Evolutionary conservation across 2,797 vertebrate genomes (phyloP), one percentile per base, ranked within the genome.

Genomic region (Cryptoprocta ferox): DNA sequence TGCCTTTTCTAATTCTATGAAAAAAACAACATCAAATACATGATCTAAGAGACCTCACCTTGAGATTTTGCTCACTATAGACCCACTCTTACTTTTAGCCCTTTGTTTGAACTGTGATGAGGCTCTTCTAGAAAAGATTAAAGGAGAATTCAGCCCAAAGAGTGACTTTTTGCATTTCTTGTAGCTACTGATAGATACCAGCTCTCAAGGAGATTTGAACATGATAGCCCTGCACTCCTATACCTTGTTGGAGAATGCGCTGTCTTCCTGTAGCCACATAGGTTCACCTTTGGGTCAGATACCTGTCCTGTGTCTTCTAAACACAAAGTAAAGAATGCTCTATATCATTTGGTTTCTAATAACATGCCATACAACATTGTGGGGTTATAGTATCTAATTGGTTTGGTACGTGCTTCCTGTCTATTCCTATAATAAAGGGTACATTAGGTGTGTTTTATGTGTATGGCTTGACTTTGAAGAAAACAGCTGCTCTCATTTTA

Each of bases 401-500:
- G 63, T 89, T 80, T 32, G 2, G 28, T 12, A 30, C 14, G 19
- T 48, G 73, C 76, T 85, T 95, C 65, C 70, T 59, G 6, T 76
- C 95, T 56, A 39, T 32, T 65, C 9, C 75, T 66, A 3, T 26
- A 66, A 92, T 79, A 85, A 96, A 95, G 37, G 61, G 19, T 37
- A 35, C 61, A 56, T 90, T 91, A 66, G 61, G 28, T 53, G 80
- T 93, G 83, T n/a, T 95, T 95, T 79, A 35, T 95, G 83, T 68
- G 19, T n/a, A 21, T 50, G 56, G 61, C 65, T 97, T 95, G 50
- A 48, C 83, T 97, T 93, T 93, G 53, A 96, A 92, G 96, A 96
- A 96, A 96, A 89, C 61, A 96, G 90, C 68, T 61, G 26, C 45
- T 89, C 80, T 91, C 37, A 68, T 92, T 83, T 92, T 83, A 81